phyloP scores from a whole-genome alignment of 2,797 vertebrate species.

The Sciaenops ocellatus region DNA sequence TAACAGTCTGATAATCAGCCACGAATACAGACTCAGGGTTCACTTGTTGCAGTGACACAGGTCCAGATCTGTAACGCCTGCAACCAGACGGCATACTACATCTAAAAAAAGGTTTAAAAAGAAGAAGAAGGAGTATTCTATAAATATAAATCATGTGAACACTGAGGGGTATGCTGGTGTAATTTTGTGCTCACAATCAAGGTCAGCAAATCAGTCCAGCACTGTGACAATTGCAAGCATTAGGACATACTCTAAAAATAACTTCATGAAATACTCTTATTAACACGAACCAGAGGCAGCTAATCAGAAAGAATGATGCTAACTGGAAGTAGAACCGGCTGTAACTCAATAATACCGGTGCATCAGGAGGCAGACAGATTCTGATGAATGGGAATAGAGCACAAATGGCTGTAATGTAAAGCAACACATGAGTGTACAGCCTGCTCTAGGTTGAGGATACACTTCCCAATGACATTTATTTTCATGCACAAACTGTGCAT shows the following conservation, averaged over 20 bases:
- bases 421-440: slow-evolving; percentile 38
- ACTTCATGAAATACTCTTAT: slow-evolving; percentile 41
- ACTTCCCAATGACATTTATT: not conserved
- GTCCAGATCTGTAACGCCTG: slow-evolving; percentile 20
- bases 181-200: slow-evolving; percentile 27
- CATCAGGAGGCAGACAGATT: not conserved
- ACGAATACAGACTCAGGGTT: not conserved
- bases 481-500: slow-evolving; percentile 6
- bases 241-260: slow-evolving; percentile 26
- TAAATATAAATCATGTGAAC: not conserved
- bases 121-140: not conserved
- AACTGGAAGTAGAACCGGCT: slow-evolving; percentile 13
- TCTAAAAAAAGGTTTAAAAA: not conserved
- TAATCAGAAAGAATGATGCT: slow-evolving; percentile 5
- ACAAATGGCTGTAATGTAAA: slow-evolving; percentile 7
- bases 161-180: not conserved
- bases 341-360: slow-evolving; percentile 2
- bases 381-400: not conserved
- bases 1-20: not conserved
- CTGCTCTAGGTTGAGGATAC: slow-evolving; percentile 13
- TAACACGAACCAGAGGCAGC: slow-evolving; percentile 16
- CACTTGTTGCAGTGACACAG: slow-evolving; percentile 69
- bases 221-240: slow-evolving; percentile 9
- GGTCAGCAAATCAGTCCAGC: slow-evolving; percentile 29
- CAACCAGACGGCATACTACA: not conserved